Percentiles rank a stretch among this genome's conserved stretches.
These are phyloP conservation scores for Acyrthosiphon pisum DNA, from an alignment of 1,140 invertebrate genomes.

Conservation along the genomic window DNA sequence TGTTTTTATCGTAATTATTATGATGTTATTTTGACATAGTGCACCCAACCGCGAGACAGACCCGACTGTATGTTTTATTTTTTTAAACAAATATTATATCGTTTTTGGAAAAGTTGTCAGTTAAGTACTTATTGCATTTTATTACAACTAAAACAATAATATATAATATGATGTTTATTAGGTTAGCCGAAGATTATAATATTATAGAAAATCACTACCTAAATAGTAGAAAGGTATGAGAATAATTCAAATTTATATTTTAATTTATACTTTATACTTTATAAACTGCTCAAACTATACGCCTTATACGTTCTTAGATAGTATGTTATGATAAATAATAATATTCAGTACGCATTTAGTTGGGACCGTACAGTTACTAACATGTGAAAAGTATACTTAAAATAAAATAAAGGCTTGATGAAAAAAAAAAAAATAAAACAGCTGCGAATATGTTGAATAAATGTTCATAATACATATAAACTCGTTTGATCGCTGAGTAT, in stretches of 20 bases:
- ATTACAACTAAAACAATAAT: background rate
- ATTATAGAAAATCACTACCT: background rate
- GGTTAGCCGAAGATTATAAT: background rate
- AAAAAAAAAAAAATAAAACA: too few relatives aligned
- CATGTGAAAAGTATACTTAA: background rate
- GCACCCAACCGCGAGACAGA: background rate
- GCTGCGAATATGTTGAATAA: too few relatives aligned
- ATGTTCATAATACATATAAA: background rate
- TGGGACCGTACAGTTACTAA: background rate
- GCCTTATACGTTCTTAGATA: background rate
- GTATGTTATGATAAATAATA: background rate
- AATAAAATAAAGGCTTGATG: background rate
- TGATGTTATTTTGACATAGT: slow-evolving; percentile 7
- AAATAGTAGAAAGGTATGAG: background rate
- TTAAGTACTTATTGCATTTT: background rate
- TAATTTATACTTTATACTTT: background rate
- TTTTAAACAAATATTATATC: background rate
- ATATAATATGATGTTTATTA: background rate
- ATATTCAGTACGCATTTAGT: background rate
- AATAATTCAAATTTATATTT: background rate
- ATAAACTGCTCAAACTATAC: background rate
- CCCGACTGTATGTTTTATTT: background rate
- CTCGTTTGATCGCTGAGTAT: background rate
- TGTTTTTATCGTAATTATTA: background rate
- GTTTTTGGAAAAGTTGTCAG: background rate